Conservation (phyloP, 2,797 vertebrate genomes). For the Pteropus rufus region DNA sequence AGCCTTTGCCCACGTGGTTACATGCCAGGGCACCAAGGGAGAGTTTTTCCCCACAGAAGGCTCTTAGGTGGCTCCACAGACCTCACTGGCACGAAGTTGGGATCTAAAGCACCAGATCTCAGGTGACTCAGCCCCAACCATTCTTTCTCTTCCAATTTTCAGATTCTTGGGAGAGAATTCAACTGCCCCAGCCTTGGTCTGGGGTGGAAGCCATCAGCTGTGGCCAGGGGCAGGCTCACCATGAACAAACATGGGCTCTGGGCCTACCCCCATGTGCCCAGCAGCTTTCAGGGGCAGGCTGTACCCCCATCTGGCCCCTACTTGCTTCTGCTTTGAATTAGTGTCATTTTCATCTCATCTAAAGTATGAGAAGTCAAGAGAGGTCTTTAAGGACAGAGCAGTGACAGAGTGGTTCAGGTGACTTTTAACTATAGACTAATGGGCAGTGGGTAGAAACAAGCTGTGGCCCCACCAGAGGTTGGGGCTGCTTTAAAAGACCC, state of each 20-base stretch:
- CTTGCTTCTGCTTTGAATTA: not conserved
- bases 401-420: not conserved
- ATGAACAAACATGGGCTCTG: not conserved
- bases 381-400: not conserved
- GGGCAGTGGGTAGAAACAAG: not conserved
- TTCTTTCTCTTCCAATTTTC: not conserved
- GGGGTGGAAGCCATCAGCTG: not conserved
- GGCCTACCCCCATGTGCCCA: not conserved
- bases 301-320: too few relatives aligned
- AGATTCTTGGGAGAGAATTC: not conserved
- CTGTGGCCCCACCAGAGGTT: not conserved
- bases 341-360: not conserved
- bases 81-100: not conserved
- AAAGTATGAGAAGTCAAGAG: not conserved
- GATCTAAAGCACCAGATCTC: not conserved
- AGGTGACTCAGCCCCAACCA: not conserved
- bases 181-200: not conserved
- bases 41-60: not conserved
- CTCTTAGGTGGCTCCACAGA: not conserved
- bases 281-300: not conserved
- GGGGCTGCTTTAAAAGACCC: not conserved
- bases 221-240: not conserved
- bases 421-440: not conserved
- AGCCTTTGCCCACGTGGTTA: too few relatives aligned
- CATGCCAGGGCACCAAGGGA: accelerated